These are phyloP conservation scores for Trigoniulus corallinus DNA, from an alignment of 1,140 invertebrate species.

Conservation along the genomic window DNA sequence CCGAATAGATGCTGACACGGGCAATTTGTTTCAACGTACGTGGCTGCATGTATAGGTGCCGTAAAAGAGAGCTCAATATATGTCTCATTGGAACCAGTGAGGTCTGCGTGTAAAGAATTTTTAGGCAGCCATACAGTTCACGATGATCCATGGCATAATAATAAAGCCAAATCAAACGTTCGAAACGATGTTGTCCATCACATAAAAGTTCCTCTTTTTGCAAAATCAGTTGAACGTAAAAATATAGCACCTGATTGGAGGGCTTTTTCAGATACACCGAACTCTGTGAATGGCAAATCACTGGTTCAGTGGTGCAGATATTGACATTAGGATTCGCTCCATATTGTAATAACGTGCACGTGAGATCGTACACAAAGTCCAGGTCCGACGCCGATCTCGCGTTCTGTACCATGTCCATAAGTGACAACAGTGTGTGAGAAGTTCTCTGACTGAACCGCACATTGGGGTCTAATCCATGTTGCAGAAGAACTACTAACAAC, in stretches of 20 bases:
- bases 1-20: constrained; percentile 43
- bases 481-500: constrained; percentile 44
- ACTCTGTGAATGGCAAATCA: constrained; percentile 31
- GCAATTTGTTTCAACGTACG: constrained; percentile 32
- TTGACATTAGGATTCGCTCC: constrained; percentile 44
- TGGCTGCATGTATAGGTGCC: constrained; percentile 40
- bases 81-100: constrained; percentile 43
- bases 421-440: constrained; percentile 45
- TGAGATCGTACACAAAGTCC: constrained; percentile 47
- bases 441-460: constrained; percentile 31
- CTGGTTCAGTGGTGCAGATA: constrained; percentile 18
- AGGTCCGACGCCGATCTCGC: constrained; percentile 41
- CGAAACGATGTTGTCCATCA: constrained; percentile 41
- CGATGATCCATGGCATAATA: constrained; percentile 47
- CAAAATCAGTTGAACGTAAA: constrained; percentile 47
- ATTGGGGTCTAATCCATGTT: constrained; percentile 48
- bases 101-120: constrained; percentile 40
- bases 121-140: constrained; percentile 39
- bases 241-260: constrained; percentile 40
- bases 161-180: constrained; percentile 45
- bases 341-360: constrained; percentile 44
- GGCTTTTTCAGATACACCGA: constrained; percentile 41
- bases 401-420: constrained; percentile 50
- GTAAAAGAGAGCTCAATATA: constrained; percentile 39
- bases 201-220: constrained; percentile 43